A percentile compares a stretch with the other conserved stretches of the same genome.
phyloP scores from a whole-genome alignment of 2,888 invertebrate genomes.

The Drosophila lutescens region DNA sequence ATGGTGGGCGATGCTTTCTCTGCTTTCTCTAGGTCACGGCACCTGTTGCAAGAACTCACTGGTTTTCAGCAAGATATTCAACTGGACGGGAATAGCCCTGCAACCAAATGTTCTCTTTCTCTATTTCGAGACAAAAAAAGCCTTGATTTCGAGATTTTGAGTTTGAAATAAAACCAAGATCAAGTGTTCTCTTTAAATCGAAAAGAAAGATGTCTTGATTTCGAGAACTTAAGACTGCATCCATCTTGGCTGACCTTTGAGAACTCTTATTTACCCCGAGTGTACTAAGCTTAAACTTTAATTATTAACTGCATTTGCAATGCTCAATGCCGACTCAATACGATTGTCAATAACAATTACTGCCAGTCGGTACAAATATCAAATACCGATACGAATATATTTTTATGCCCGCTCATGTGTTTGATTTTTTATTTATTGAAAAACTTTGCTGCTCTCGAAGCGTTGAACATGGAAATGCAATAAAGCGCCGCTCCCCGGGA shows the following conservation, averaged over 20 bases:
- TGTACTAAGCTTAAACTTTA: background rate
- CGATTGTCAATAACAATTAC: conserved; percentile 49
- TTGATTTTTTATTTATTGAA: conserved; percentile 65
- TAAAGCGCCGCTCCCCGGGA: conserved; percentile 22
- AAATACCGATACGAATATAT: background rate
- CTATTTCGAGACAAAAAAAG: no score
- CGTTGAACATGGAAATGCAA: conserved; percentile 49
- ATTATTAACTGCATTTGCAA: conserved; percentile 4
- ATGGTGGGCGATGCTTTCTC: background rate
- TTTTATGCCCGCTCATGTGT: conserved; percentile 7
- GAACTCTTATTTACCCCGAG: no score
- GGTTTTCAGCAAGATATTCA: no score
- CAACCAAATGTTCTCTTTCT: no score
- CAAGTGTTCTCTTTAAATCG: no score
- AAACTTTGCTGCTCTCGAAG: conserved; percentile 52
- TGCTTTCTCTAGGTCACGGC: conserved; percentile 32
- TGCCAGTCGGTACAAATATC: background rate
- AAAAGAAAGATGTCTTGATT: no score
- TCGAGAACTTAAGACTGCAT: no score
- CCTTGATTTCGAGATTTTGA: no score
- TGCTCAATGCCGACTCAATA: conserved; percentile 24
- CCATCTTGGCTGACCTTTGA: no score
- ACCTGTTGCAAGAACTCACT: conserved; percentile 23
- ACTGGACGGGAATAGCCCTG: no score
- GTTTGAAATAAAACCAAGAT: no score